Percentiles rank a stretch among this genome's conserved stretches.
Evolutionary conservation across 2,113 vertebrate genomes (phyloP).

Genomic region (Marcusenius ussheri): DNA sequence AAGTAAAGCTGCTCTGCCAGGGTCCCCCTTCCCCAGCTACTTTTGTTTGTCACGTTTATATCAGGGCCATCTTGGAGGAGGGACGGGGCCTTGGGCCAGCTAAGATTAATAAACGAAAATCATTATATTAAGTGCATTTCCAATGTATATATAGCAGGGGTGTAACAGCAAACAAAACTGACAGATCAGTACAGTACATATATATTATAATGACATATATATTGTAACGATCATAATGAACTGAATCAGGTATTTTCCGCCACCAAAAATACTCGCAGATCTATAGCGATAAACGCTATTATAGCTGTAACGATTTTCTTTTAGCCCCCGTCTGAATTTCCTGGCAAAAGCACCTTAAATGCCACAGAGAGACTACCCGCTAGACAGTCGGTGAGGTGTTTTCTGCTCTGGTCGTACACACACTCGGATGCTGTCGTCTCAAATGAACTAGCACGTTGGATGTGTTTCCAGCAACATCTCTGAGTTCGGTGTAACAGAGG

Average conservation of each 20-base stretch:
- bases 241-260: neutral
- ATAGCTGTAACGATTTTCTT: neutral
- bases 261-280: neutral
- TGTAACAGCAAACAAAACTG: neutral
- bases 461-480: neutral
- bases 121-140: neutral
- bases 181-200: neutral
- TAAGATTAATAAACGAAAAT: neutral
- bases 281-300: neutral
- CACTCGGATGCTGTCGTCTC: neutral
- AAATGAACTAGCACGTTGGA: neutral
- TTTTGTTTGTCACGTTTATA: neutral
- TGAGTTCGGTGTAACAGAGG: neutral
- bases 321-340: neutral
- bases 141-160: neutral
- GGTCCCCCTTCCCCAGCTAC: neutral
- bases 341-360: neutral
- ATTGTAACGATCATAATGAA: neutral
- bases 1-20: neutral
- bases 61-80: neutral
- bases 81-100: neutral
- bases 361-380: neutral
- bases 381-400: neutral
- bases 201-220: too few relatives aligned
- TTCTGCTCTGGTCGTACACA: neutral